Conservation (phyloP, 1,140 invertebrate genomes). For the Papilio polyxenes region DNA sequence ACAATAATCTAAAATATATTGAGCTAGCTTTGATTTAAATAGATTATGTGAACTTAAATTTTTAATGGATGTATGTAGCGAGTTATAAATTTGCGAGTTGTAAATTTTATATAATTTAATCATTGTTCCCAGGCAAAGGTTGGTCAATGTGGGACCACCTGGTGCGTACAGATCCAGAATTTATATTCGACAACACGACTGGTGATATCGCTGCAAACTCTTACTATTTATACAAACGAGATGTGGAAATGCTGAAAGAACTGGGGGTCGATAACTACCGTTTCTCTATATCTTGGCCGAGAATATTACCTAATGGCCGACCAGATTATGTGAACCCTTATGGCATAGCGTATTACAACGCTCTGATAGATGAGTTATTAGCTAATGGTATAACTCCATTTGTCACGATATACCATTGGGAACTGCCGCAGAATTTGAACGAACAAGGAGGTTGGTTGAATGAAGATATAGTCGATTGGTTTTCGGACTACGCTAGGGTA, state of each 20-base stretch:
- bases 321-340: conserved; percentile 38
- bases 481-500: conserved; percentile 14
- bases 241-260: conserved; percentile 74
- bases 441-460: conserved; percentile 40
- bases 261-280: conserved; percentile 80
- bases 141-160: conserved; percentile 81
- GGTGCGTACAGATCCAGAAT: conserved; percentile 72
- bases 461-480: conserved; percentile 31
- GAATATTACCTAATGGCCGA: conserved; percentile 81
- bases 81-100: no score
- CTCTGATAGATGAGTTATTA: conserved; percentile 38
- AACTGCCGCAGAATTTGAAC: conserved; percentile 33
- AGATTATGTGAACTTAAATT: no score
- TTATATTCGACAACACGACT: conserved; percentile 79
- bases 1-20: no score
- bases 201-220: conserved; percentile 72
- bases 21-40: no score
- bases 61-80: no score
- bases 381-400: conserved; percentile 39
- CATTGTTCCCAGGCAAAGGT: conserved; percentile 69
- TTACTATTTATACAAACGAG: conserved; percentile 66
- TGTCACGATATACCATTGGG: conserved; percentile 40
- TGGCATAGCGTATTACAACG: conserved; percentile 40
- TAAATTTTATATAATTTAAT: background rate
- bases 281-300: conserved; percentile 84